A percentile compares a stretch with the other conserved stretches of the same genome.
These are phyloP conservation scores for Spilosoma lubricipeda DNA, from an alignment of 2,888 invertebrate genomes.

Conservation along the genomic window DNA sequence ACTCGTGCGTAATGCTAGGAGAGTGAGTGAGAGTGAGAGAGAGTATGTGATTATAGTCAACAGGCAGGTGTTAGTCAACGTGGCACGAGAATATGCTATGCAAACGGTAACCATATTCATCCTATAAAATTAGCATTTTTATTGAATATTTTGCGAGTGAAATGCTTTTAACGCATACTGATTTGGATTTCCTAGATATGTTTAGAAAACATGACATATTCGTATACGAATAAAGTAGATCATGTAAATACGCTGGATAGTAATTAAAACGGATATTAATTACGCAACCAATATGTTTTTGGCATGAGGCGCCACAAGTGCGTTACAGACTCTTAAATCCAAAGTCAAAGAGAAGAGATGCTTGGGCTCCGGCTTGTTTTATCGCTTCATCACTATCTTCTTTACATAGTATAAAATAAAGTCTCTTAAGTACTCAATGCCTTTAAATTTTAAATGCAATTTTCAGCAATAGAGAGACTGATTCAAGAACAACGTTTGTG, in stretches of 20 bases:
- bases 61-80: conserved; percentile 31
- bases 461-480: too few species aligned
- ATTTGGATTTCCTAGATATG: conserved; percentile 11
- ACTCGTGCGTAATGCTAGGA: conserved; percentile 10
- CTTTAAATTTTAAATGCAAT: too few species aligned
- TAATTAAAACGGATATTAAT: neutral
- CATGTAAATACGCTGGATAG: neutral
- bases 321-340: too few species aligned
- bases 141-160: conserved; percentile 39
- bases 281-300: too few species aligned
- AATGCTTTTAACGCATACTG: conserved; percentile 23
- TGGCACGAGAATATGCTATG: conserved; percentile 29
- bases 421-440: too few species aligned
- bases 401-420: too few species aligned
- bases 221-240: neutral
- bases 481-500: neutral
- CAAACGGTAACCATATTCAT: conserved; percentile 23
- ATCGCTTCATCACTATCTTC: too few species aligned
- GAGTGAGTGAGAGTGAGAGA: too few species aligned
- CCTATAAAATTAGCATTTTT: conserved; percentile 45
- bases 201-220: neutral
- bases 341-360: too few species aligned
- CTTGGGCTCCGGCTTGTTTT: too few species aligned
- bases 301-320: too few species aligned
- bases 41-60: conserved; percentile 14